phyloP scores from a whole-genome alignment of 2,888 invertebrate genomes.

The Neoascia interrupta region DNA sequence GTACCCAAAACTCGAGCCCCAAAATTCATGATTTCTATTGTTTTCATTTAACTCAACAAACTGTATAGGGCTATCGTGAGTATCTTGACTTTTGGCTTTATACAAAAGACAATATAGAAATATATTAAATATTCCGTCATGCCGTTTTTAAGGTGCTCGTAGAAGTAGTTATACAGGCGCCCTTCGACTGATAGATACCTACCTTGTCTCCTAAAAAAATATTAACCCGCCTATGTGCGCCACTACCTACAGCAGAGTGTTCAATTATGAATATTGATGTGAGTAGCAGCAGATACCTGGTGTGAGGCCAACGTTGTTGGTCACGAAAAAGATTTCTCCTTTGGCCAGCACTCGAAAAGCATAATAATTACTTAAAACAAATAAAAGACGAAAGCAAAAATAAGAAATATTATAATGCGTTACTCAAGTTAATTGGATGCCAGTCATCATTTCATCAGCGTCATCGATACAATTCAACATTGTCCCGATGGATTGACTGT shows the following conservation, averaged over 20 bases:
- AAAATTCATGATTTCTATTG: not conserved
- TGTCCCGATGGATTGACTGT: slow-evolving; percentile 28
- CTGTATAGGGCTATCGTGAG: slow-evolving; percentile 18
- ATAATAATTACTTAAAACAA: not conserved
- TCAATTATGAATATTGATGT: slow-evolving; percentile 57
- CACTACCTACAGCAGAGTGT: slow-evolving; percentile 30
- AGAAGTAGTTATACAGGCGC: slow-evolving; percentile 38
- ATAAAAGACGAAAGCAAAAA: not conserved
- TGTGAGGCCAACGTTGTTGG: slow-evolving; percentile 42
- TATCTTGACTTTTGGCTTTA: too few species aligned
- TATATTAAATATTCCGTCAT: slow-evolving; percentile 39
- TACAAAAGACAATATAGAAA: slow-evolving; percentile 1
- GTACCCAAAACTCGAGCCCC: too few species aligned
- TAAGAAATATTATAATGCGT: not conserved
- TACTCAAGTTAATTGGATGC: not conserved
- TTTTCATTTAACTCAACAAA: slow-evolving; percentile 13
- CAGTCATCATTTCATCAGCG: slow-evolving; percentile 2
- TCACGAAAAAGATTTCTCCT: not conserved
- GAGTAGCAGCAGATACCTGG: too few species aligned
- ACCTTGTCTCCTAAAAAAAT: slow-evolving; percentile 8
- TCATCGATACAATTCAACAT: slow-evolving; percentile 6
- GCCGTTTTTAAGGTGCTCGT: slow-evolving; percentile 10
- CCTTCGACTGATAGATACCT: slow-evolving; percentile 34
- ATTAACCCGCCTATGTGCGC: slow-evolving; percentile 24
- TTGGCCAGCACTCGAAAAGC: not conserved